phyloP scores from a whole-genome alignment of 2,888 invertebrate genomes.

The Antheraea assamensis region DNA sequence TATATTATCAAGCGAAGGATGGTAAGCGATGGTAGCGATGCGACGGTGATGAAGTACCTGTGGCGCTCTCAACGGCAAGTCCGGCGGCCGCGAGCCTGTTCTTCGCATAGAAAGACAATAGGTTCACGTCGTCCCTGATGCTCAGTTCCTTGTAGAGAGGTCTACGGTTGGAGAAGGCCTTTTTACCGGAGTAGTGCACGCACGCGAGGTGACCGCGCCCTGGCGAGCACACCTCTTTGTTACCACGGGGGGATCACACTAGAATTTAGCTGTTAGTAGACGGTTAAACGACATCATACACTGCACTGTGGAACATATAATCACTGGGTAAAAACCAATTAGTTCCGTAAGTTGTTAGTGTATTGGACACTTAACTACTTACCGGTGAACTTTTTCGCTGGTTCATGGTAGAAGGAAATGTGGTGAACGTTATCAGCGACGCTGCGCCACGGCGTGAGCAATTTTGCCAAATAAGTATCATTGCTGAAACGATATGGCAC shows the following conservation, averaged over 20 bases:
- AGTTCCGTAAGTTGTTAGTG: constrained; percentile 37
- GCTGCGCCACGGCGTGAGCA: constrained; percentile 85
- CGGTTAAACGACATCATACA: constrained; percentile 40
- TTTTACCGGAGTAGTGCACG: constrained; percentile 91
- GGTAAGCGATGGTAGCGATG: constrained; percentile 69
- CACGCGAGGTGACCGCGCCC: constrained; percentile 93
- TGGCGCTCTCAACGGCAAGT: constrained; percentile 71
- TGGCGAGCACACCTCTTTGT: constrained; percentile 78
- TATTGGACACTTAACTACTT: constrained; percentile 35
- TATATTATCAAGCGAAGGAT: constrained; percentile 72
- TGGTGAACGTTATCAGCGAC: constrained; percentile 83
- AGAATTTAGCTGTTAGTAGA: constrained; percentile 67
- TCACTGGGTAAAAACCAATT: constrained; percentile 19
- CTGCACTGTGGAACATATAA: constrained; percentile 30
- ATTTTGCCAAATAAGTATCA: constrained; percentile 88
- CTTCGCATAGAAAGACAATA: constrained; percentile 93
- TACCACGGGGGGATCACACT: constrained; percentile 67
- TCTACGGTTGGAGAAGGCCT: constrained; percentile 88
- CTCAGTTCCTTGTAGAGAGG: constrained; percentile 88
- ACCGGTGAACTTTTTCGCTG: constrained; percentile 87
- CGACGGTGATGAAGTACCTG: constrained; percentile 73
- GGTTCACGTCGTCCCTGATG: constrained; percentile 92
- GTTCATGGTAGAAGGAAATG: constrained; percentile 86
- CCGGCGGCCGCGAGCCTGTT: constrained; percentile 86
- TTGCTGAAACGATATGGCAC: constrained; percentile 84